Conservation (phyloP, 2,888 invertebrate genomes). For the Brenthis daphne region DNA sequence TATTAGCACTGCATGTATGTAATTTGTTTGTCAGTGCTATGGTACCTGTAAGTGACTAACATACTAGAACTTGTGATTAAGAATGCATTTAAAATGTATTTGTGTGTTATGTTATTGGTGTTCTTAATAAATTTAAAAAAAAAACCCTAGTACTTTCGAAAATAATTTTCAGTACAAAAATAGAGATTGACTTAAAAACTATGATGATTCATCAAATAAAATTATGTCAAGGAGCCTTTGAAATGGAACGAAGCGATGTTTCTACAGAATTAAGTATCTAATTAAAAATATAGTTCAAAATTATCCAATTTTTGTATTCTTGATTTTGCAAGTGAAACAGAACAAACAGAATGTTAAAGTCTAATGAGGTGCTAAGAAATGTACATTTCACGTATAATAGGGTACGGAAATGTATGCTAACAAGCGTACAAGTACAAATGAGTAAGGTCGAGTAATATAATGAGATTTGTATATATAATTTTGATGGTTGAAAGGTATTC, state of each 20-base stretch:
- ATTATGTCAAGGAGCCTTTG: slow-evolving; percentile 21
- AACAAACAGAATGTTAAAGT: not conserved
- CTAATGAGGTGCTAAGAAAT: slow-evolving; percentile 1
- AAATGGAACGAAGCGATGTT: slow-evolving; percentile 8
- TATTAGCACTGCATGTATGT: too few relatives aligned
- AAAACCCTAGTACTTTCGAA: too few relatives aligned
- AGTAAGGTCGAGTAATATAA: not conserved
- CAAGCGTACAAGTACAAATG: not conserved
- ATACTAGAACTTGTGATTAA: too few relatives aligned
- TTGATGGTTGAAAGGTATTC: not conserved
- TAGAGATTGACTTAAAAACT: not conserved
- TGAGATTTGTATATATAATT: not conserved
- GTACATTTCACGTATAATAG: not conserved
- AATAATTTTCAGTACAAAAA: not conserved
- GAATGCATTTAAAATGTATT: too few relatives aligned
- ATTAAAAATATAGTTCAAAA: slow-evolving; percentile 17
- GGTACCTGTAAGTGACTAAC: too few relatives aligned
- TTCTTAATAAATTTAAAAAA: too few relatives aligned
- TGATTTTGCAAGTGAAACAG: not conserved
- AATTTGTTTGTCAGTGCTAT: too few relatives aligned
- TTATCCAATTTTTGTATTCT: not conserved
- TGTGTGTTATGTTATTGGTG: too few relatives aligned
- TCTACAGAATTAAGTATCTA: slow-evolving; percentile 1
- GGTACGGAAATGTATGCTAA: not conserved
- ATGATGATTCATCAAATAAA: slow-evolving; percentile 6